Evolutionary conservation across 92 coral and sea anemone species (phyloP).

Genomic region (Anthopleura xanthogrammica): DNA sequence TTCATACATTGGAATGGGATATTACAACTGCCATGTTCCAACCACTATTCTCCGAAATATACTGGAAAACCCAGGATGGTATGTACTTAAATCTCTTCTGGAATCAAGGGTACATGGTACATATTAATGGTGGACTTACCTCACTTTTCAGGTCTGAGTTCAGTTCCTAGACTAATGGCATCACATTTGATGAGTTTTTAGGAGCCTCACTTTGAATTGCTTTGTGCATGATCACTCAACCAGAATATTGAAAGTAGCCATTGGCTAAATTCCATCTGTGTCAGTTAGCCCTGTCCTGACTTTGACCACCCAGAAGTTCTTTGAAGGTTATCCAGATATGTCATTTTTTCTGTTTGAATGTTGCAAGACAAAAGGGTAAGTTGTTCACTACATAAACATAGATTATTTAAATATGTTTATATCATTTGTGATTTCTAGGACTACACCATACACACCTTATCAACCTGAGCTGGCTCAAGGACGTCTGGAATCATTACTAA

Average conservation of each 20-base stretch:
- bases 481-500: slow-evolving; percentile 87
- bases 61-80: slow-evolving; percentile 98
- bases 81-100: slow-evolving; percentile 13
- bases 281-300: no score
- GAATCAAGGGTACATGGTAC: no score
- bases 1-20: slow-evolving; percentile 97
- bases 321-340: no score
- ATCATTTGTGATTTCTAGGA: slow-evolving; percentile 42
- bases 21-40: slow-evolving; percentile 87
- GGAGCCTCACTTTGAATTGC: no score
- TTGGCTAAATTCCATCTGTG: no score
- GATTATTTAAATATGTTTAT: background rate
- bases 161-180: no score
- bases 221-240: no score
- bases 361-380: background rate
- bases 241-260: no score
- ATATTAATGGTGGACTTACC: no score
- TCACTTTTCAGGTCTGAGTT: no score
- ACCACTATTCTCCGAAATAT: slow-evolving; percentile 86
- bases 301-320: no score
- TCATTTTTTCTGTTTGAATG: background rate
- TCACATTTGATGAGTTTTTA: no score
- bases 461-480: slow-evolving; percentile 99
- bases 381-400: background rate
- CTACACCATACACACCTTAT: slow-evolving; percentile 96